Percentiles rank a stretch among this genome's conserved stretches.
These are phyloP conservation scores for Zosterops pallidus DNA, from an alignment of 2,113 vertebrate genomes.

Conservation along the genomic window DNA sequence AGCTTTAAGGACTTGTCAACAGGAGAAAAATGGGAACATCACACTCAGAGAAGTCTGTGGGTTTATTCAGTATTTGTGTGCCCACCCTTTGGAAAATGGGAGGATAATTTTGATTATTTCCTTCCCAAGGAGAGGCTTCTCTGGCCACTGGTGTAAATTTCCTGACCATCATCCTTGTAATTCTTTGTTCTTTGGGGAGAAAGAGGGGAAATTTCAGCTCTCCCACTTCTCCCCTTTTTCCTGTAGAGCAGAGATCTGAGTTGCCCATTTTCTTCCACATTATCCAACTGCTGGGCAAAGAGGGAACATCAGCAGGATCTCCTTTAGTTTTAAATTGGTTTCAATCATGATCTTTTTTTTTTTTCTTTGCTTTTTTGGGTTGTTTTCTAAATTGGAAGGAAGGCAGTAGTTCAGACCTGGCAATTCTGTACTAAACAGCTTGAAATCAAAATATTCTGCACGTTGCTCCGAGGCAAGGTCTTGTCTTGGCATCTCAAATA, in stretches of 20 bases:
- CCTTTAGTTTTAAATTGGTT: not conserved
- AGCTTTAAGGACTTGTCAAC: too few species aligned
- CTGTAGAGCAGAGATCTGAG: not conserved
- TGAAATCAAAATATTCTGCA: not conserved
- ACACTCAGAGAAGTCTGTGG: not conserved
- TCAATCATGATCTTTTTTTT: not conserved
- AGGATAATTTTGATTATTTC: not conserved
- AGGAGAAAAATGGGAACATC: not conserved
- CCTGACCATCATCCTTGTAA: not conserved
- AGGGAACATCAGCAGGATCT: not conserved
- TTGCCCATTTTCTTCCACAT: fast-evolving
- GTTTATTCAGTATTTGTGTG: not conserved
- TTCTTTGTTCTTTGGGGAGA: not conserved
- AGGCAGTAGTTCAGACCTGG: not conserved
- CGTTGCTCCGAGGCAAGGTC: not conserved
- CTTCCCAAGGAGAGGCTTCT: not conserved
- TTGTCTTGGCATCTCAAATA: not conserved
- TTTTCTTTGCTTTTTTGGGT: not conserved
- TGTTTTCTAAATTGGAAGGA: too few species aligned
- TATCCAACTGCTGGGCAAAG: not conserved
- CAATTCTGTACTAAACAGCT: not conserved
- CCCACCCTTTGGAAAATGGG: not conserved
- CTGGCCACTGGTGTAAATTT: not conserved
- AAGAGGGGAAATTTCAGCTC: not conserved
- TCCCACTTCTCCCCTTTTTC: not conserved